Base-by-base conservation (phyloP, 2,113 vertebrate genomes). In the Pterocles burchelli region DNA sequence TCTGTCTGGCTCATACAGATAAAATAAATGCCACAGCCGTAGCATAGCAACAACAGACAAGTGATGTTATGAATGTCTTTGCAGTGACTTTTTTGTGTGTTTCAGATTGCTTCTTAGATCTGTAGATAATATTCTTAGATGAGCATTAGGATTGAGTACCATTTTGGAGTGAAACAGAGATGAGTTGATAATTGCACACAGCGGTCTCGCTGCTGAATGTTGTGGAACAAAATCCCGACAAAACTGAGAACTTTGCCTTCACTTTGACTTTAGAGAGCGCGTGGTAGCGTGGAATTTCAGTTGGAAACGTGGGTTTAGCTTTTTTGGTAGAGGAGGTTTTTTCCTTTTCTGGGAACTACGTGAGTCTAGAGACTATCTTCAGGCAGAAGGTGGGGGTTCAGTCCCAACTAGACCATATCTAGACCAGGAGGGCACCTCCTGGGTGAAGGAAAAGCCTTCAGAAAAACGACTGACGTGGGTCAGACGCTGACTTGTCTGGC, bases 391-490 rank as follows among this genome's bases (percentile, higher is more conserved):
- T 55, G 65, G 13, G 38, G 45, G 33, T 75, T n/a, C 24, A 22
- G 51, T 59, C 46, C 38, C 3, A 33, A 75, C 29, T 6, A 29
- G 61, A 9, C 34, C 61, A 4, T 21, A 6, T 19, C 22, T 55
- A 24, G 73, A 5, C 7, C 12, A 14, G 26, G 45, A 29, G 13
- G 67, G 21, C 19, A 74, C 28, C 43, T 76, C 34, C 22, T 2
- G 3, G 12, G 58, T 31, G 28, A 28, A 38, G 58, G 54, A 31
- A 63, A 58, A 77, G 33, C 54, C 58, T 51, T 46, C 17, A 7
- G 59, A 41, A 38, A n/a, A 36, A 17, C 26, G 58, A 2, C 29
- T 43, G 45, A 29, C 1, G 0, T 15, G 61, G 33, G 21, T 75
- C 70, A 74, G 55, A 17, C 0, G 0, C 12, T 74, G 80, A 6